A percentile compares a stretch with the other conserved stretches of the same genome.
phyloP scores from a whole-genome alignment of 2,797 vertebrate genomes.

The Gambusia yucatana region DNA sequence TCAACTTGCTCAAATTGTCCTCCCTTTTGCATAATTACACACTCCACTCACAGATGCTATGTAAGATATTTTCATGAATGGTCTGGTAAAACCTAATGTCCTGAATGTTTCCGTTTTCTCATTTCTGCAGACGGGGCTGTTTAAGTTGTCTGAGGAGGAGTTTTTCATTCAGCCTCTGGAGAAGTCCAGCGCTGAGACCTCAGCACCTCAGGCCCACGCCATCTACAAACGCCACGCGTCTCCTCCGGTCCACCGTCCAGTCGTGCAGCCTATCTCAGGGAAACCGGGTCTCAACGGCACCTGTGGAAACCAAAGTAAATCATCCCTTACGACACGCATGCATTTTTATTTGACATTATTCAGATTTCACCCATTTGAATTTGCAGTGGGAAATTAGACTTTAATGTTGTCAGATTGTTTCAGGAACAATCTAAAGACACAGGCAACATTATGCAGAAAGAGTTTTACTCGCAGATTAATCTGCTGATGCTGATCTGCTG shows the following conservation, averaged over 20 bases:
- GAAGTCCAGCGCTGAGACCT: conserved; percentile 29
- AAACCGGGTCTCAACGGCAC: conserved; percentile 59
- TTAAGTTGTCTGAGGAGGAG: conserved; percentile 87
- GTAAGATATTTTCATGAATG: background rate
- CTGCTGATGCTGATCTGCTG: background rate
- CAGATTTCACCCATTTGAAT: background rate
- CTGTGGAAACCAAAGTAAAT: conserved; percentile 86
- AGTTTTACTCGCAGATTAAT: background rate
- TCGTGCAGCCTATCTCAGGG: conserved; percentile 53
- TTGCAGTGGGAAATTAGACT: background rate
- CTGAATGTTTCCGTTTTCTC: background rate
- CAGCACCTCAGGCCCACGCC: conserved; percentile 85
- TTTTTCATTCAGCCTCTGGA: conserved; percentile 92
- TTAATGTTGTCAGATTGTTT: background rate
- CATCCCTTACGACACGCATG: background rate
- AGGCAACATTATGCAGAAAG: background rate
- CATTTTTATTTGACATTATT: background rate
- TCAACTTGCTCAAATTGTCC: background rate
- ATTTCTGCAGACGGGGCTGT: conserved; percentile 87
- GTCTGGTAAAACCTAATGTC: background rate
- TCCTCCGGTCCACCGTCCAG: conserved; percentile 39
- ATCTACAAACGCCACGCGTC: conserved; percentile 86
- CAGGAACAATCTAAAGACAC: background rate
- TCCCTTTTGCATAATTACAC: background rate
- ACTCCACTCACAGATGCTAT: background rate